Evolutionary conservation across 2,113 vertebrate genomes (phyloP).

Genomic region (Psilopsiagon aymara): DNA sequence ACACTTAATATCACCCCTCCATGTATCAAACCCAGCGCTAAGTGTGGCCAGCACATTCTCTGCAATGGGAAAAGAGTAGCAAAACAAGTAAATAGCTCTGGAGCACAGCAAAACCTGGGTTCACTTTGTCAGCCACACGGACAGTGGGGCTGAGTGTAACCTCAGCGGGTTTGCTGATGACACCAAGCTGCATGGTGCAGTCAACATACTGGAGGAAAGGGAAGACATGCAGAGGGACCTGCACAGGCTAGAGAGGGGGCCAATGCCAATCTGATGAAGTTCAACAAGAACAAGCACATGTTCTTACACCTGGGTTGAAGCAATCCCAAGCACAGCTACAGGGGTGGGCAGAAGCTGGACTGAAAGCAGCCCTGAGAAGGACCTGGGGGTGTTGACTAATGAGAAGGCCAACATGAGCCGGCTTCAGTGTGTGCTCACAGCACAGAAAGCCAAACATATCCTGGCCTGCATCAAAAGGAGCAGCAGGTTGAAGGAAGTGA

Average conservation of each 20-base stretch:
- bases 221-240: not conserved
- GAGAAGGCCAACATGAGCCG: not conserved
- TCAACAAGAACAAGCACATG: not conserved
- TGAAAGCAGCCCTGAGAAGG: not conserved
- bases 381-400: not conserved
- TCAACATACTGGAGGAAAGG: not conserved
- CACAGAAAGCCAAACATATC: not conserved
- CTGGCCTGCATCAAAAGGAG: not conserved
- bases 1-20: rapidly evolving
- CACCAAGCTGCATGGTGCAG: not conserved
- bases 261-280: not conserved
- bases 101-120: rapidly evolving
- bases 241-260: not conserved
- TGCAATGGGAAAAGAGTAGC: rapidly evolving
- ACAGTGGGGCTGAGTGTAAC: not conserved
- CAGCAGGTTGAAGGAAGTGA: not conserved
- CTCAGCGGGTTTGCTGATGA: not conserved
- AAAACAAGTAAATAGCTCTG: rapidly evolving
- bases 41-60: not conserved
- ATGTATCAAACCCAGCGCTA: rapidly evolving
- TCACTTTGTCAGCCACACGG: not conserved
- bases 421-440: not conserved
- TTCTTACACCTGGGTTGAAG: not conserved
- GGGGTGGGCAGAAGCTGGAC: not conserved
- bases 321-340: not conserved